These are phyloP conservation scores for Melitaea cinxia DNA, from an alignment of 1,140 invertebrate genomes.

Conservation along the genomic window DNA sequence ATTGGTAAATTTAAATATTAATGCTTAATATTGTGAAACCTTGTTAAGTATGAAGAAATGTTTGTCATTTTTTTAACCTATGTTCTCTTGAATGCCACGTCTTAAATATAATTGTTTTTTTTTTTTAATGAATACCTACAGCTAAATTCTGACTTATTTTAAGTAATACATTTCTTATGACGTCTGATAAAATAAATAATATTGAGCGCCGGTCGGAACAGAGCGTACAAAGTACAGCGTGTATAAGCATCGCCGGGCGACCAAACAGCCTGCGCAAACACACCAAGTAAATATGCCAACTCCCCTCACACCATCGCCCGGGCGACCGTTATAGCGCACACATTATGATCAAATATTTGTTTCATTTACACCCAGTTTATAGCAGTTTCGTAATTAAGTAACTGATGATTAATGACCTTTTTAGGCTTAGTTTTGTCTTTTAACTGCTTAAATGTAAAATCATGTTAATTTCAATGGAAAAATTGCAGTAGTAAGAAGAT, in stretches of 20 bases:
- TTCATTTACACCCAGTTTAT: slow-evolving; percentile 33
- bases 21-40: slow-evolving; percentile 13
- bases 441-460: not conserved
- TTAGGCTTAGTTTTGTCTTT: not conserved
- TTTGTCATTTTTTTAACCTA: not conserved
- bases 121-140: not conserved
- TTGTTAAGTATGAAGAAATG: slow-evolving; percentile 15
- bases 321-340: slow-evolving; percentile 27
- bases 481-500: too few relatives aligned
- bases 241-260: slow-evolving; percentile 54
- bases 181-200: slow-evolving; percentile 39
- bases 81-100: not conserved
- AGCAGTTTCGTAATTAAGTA: slow-evolving; percentile 10
- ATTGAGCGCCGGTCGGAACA: slow-evolving; percentile 35
- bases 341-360: slow-evolving; percentile 39
- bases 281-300: slow-evolving; percentile 55
- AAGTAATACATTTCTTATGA: slow-evolving; percentile 15
- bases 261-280: slow-evolving; percentile 65
- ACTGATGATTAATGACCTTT: slow-evolving; percentile 2
- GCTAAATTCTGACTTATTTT: not conserved
- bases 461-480: not conserved
- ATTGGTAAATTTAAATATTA: slow-evolving; percentile 22
- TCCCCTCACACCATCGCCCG: slow-evolving; percentile 37
- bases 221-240: slow-evolving; percentile 55
- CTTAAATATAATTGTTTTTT: not conserved